Conservation (phyloP, 2,113 vertebrate species). For the Poeciliopsis turrubarensis region DNA sequence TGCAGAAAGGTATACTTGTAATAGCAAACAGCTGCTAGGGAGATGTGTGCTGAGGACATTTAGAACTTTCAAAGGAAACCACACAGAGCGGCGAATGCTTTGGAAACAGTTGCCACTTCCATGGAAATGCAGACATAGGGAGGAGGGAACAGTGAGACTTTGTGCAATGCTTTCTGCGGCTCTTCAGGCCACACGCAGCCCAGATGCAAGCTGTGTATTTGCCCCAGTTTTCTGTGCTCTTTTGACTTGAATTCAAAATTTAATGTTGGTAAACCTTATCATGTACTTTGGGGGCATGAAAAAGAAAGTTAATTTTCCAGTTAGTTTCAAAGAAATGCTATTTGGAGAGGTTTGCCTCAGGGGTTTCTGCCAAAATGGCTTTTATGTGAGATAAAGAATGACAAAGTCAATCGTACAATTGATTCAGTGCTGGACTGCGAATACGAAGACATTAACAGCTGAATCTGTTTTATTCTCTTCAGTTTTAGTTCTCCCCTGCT, state of each 20-base stretch:
- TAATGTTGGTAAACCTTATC: slow-evolving; percentile 9
- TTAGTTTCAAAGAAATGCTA: neutral
- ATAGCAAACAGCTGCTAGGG: slow-evolving; percentile 55
- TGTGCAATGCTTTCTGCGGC: slow-evolving; percentile 9
- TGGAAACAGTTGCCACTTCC: slow-evolving; percentile 44
- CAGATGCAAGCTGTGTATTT: slow-evolving; percentile 30
- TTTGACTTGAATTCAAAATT: slow-evolving; percentile 15
- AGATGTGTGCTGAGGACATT: slow-evolving; percentile 41
- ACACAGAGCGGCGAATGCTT: slow-evolving; percentile 4
- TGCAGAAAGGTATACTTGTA: slow-evolving; percentile 28
- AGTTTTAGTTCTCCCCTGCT: neutral
- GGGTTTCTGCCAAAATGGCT: neutral
- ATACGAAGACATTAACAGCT: neutral
- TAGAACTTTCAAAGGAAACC: slow-evolving; percentile 54
- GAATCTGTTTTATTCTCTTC: neutral
- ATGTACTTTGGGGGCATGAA: neutral
- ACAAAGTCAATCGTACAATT: neutral
- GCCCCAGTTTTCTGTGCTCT: neutral
- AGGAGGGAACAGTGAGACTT: slow-evolving; percentile 32
- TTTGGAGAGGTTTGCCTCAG: neutral
- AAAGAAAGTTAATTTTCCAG: slow-evolving; percentile 17
- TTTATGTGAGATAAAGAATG: neutral
- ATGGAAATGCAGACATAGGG: slow-evolving; percentile 49
- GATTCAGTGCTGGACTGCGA: too few relatives aligned
- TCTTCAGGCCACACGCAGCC: slow-evolving; percentile 13